Evolutionary conservation across 1,140 invertebrate genomes (phyloP).

Genomic region (Papilio aristodemus): DNA sequence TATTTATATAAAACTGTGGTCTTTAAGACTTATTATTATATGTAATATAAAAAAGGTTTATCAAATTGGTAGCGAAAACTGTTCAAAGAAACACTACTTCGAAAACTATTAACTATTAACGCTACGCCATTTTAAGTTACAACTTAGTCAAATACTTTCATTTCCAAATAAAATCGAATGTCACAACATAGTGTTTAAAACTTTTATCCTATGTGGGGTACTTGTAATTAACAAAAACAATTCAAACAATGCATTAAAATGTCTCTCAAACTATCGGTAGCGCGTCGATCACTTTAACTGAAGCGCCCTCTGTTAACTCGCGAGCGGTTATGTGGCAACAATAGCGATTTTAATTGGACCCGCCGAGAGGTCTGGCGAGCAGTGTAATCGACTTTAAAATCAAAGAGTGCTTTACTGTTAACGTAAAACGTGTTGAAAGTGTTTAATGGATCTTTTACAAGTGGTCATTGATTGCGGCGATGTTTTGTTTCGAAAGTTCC

Average conservation of each 20-base stretch:
- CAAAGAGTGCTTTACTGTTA: constrained; percentile 45
- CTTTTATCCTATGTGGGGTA: no score
- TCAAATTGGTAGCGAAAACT: no score
- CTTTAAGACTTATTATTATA: no score
- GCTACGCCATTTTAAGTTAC: no score
- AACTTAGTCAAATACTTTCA: no score
- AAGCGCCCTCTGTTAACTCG: constrained; percentile 34
- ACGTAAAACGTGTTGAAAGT: constrained; percentile 37
- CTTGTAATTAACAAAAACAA: constrained; percentile 36
- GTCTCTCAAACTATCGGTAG: constrained; percentile 43
- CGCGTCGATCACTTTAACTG: constrained; percentile 36
- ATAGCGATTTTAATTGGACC: constrained; percentile 54
- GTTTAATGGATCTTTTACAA: constrained; percentile 33
- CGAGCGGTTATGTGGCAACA: constrained; percentile 48
- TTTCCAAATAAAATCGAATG: no score
- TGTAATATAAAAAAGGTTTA: no score
- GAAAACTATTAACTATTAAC: no score
- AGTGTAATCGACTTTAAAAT: constrained; percentile 56
- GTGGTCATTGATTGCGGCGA: constrained; percentile 20
- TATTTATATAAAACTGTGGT: no score
- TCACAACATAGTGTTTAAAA: no score
- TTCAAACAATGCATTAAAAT: constrained; percentile 29
- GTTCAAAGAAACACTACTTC: no score
- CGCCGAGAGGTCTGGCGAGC: constrained; percentile 41
- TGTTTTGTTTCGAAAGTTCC: constrained; percentile 27